Evolutionary conservation across 1,140 invertebrate genomes (phyloP).

Genomic region (Apolygus lucorum): DNA sequence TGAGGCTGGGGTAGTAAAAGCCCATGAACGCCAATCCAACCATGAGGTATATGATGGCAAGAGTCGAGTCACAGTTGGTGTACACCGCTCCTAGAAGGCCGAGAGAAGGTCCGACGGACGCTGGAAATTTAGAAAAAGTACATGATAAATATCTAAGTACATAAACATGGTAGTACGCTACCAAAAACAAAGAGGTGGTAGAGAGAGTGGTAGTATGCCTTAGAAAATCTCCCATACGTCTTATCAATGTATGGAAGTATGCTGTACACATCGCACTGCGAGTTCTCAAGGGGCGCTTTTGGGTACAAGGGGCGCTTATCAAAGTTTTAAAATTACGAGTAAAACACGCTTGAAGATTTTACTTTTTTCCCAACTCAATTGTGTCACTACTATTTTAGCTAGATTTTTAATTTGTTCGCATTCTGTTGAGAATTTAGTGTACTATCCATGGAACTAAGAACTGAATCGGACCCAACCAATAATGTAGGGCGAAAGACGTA

Average conservation of each 20-base stretch:
- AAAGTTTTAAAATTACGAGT: too few relatives aligned
- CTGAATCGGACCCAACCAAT: too few relatives aligned
- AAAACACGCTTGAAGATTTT: too few relatives aligned
- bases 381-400: too few relatives aligned
- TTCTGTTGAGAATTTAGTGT: too few relatives aligned
- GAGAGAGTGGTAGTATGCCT: not conserved
- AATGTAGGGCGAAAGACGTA: not conserved
- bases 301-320: too few relatives aligned
- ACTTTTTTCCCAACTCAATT: too few relatives aligned
- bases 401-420: too few relatives aligned
- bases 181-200: not conserved
- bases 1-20: slow-evolving; percentile 55
- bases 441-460: too few relatives aligned
- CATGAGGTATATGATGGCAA: slow-evolving; percentile 54
- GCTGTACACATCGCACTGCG: too few relatives aligned
- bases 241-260: not conserved
- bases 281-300: too few relatives aligned
- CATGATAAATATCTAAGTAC: not conserved
- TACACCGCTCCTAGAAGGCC: slow-evolving; percentile 70
- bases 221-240: not conserved
- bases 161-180: not conserved
- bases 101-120: slow-evolving; percentile 58
- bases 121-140: too few relatives aligned
- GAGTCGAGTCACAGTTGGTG: slow-evolving; percentile 56
- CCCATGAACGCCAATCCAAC: slow-evolving; percentile 55